Base-by-base conservation (phyloP, 2,113 vertebrate species). In the Pedionomus torquatus region DNA sequence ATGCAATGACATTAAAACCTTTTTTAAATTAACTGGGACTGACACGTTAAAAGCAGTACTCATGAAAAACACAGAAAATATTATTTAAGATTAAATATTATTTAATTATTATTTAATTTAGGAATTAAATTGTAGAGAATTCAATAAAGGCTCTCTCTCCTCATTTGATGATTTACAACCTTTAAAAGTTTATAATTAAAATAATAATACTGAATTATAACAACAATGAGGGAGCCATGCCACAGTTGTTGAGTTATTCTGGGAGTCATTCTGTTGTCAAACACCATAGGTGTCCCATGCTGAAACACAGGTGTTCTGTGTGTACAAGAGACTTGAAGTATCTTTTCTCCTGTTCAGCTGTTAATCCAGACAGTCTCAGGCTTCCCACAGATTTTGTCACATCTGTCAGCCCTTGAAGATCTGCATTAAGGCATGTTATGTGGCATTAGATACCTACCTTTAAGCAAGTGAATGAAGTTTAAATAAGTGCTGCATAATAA, bases 261-360 rank as follows among this genome's bases (percentile, higher is more conserved):
- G 41, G 13, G 15, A 20, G 13, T 24, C 8, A 31, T 25, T 63
- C 24, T 49, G 13, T 46, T 78, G n/a, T 24, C 64, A 16, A 52
- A 16, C 48, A 44, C n/a, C 12, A 13, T 5, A 33, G 18, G 24
- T 26, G 30, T 31, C 14, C 31, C 12, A 30, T 60, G 35, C 31
- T 18, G 10, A 41, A 51, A 54, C 17, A 28, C 13, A 24, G 28
- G 5, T 2, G 7, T 13, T 25, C 41, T 18, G 11, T 46, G 77
- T 31, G 16, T 7, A 20, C 0, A 1, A 70, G 12, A 58, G 24
- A 61, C 9, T 9, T 0, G 1, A 10, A 11, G 1, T 9, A 41
- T 4, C 14, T 30, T 48, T 5, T 24, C 26, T 64, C 19, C 55
- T 85, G 13, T 30, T 18, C 30, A 54, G 18, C 10, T 48, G 19